Evolutionary conservation across 2,888 invertebrate species (phyloP).

Genomic region (Spilosoma lubricipeda): DNA sequence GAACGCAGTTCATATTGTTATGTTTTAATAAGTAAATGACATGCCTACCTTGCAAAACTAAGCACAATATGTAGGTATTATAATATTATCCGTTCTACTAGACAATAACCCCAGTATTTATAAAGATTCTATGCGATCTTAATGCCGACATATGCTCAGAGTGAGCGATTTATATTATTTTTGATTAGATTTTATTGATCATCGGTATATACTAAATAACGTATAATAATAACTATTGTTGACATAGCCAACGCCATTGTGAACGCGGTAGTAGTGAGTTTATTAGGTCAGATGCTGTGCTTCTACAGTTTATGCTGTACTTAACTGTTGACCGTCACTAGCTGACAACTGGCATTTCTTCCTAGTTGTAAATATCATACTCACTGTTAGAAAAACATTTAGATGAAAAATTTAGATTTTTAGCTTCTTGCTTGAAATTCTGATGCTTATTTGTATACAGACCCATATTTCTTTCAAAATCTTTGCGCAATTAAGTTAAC

Average conservation of each 20-base stretch:
- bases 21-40: slow-evolving; percentile 1
- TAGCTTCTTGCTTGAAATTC: not conserved
- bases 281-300: not conserved
- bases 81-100: not conserved
- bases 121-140: not conserved
- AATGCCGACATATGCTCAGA: not conserved
- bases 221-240: too few relatives aligned
- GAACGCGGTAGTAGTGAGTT: not conserved
- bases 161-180: not conserved
- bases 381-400: too few relatives aligned
- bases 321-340: too few relatives aligned
- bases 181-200: not conserved
- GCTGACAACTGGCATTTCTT: too few relatives aligned
- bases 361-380: too few relatives aligned
- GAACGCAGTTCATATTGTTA: not conserved
- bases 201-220: too few relatives aligned
- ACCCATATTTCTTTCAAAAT: not conserved
- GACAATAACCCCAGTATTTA: not conserved
- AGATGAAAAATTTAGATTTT: too few relatives aligned
- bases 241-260: not conserved
- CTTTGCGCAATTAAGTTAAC: not conserved
- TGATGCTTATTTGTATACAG: not conserved
- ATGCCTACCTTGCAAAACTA: not conserved
- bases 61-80: not conserved
- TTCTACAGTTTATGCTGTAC: too few relatives aligned